phyloP scores from a whole-genome alignment of 2,888 invertebrate genomes.

The Gortyna flavago region DNA sequence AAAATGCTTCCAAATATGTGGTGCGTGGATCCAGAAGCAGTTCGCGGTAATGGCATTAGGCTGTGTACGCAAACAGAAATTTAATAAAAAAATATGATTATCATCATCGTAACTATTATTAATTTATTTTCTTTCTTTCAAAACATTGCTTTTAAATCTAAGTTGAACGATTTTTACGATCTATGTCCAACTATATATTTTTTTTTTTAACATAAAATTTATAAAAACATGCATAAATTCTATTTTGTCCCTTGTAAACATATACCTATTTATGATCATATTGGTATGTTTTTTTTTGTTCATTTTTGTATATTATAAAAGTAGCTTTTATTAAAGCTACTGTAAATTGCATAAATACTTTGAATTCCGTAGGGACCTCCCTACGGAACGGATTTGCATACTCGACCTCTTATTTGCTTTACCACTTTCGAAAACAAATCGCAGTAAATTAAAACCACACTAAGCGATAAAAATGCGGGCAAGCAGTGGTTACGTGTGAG shows the following conservation, averaged over 20 bases:
- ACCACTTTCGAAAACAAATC: not conserved
- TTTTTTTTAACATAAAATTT: not conserved
- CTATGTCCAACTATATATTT: not conserved
- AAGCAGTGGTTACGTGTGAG: not conserved
- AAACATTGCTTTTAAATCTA: not conserved
- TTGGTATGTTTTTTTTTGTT: not conserved
- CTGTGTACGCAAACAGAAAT: not conserved
- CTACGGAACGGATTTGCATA: not conserved
- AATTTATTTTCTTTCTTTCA: not conserved
- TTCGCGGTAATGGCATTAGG: no score
- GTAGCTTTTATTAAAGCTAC: no score
- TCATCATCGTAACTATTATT: not conserved
- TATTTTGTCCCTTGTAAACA: not conserved
- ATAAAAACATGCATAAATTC: not conserved
- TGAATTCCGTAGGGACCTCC: not conserved
- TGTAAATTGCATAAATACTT: not conserved
- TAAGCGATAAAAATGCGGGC: not conserved
- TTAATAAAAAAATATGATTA: not conserved
- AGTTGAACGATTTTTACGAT: not conserved
- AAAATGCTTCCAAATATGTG: not conserved
- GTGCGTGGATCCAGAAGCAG: not conserved
- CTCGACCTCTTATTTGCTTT: not conserved
- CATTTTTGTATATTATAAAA: constrained; percentile 4
- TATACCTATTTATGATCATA: constrained; percentile 5
- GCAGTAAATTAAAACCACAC: not conserved